Base-by-base conservation (phyloP, 2,888 invertebrate genomes). In the Folsomia manolachei region DNA sequence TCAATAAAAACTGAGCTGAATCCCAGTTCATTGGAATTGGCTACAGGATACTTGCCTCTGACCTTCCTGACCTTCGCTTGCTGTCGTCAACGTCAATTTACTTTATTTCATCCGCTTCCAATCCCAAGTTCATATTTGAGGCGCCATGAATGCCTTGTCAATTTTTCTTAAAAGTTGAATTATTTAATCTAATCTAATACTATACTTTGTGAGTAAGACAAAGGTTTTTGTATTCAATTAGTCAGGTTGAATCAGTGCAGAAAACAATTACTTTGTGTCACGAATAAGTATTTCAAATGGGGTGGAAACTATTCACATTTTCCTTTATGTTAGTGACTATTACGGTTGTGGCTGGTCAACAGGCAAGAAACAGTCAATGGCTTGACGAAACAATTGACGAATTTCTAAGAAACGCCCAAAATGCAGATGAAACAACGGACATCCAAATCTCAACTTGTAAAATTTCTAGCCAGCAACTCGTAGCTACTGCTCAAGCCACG, bases 401-500 rank as follows among this genome's bases (percentile, higher is more conserved):
- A n/a, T 80, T 80, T 67, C 71, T 80, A 7, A 69, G 78, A 25
- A 77, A 79, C 69, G 79, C 78, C 23, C 78, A 78, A 27, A 77
- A 79, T 69, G 75, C 73, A 19, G 77, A 78, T 11, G 82, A 81
- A 2, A 81, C 83, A 1, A 82, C 82, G 11, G 84, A 85, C 72
- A 83, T 82, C 56, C 83, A 84, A 67, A 82, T 83, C 56, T 82
- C 84, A 1, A 83, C 80, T 14, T 85, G 85, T 73, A 83, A 82
- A 76, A 83, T 85, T 62, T 82, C 81, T 11, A 84, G 83, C 1
- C 83, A 84, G 65, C 82, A 84, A 74, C 79, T 85, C 18, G 82
- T 83, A 1, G 84, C 84, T 1, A 83, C 83, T 24, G 85, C 85
- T 25, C 82, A 83, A 73, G 83, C 85, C 2, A 84, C 83, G 0